Conservation (phyloP, 2,888 invertebrate species). For the Cordilura impudica region DNA sequence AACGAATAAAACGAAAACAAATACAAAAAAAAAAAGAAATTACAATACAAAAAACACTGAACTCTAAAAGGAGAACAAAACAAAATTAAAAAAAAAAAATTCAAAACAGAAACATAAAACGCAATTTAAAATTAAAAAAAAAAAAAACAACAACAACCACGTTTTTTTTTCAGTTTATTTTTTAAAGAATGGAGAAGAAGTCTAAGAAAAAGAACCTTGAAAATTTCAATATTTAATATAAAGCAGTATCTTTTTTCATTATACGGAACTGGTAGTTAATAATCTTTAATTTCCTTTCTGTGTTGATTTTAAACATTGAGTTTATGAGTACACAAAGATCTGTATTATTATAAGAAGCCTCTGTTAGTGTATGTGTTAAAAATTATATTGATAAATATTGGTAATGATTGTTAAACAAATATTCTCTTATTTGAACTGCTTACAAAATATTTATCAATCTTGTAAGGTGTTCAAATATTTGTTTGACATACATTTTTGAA, state of each 20-base stretch:
- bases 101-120: not conserved
- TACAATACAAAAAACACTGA: not conserved
- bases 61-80: not conserved
- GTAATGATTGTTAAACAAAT: too few relatives aligned
- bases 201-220: constrained; percentile 21
- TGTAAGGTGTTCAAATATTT: not conserved
- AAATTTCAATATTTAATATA: not conserved
- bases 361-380: not conserved
- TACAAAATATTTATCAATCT: too few relatives aligned
- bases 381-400: not conserved
- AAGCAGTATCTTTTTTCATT: constrained; percentile 4
- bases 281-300: constrained; percentile 40
- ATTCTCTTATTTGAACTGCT: too few relatives aligned
- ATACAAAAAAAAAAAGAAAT: not conserved
- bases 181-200: not conserved
- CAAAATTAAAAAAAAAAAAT: not conserved
- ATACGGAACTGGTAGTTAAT: constrained; percentile 7
- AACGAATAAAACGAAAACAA: not conserved
- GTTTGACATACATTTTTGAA: not conserved
- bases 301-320: not conserved
- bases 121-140: not conserved
- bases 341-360: too few relatives aligned
- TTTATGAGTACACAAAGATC: too few relatives aligned
- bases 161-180: not conserved
- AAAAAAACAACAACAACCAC: not conserved